phyloP scores from a whole-genome alignment of 2,113 vertebrate species.

The Malurus melanocephalus region DNA sequence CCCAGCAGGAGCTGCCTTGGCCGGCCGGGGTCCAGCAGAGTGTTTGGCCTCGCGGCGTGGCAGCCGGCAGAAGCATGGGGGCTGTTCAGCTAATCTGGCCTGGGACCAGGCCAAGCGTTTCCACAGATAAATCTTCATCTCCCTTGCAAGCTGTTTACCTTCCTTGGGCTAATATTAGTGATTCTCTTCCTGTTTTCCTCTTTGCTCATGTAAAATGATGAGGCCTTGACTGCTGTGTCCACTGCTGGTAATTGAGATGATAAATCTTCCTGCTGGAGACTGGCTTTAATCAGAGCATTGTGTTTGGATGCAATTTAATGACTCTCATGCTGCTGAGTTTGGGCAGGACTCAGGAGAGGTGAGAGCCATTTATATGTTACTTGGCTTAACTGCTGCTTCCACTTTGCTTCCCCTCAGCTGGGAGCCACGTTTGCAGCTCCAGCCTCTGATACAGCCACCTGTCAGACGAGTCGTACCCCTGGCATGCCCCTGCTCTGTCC shows the following conservation, averaged over 20 bases:
- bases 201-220: constrained; percentile 65
- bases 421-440: neutral
- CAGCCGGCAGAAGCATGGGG: neutral
- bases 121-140: constrained; percentile 62
- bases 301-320: constrained; percentile 70
- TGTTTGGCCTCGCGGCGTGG: neutral
- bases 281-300: constrained; percentile 70
- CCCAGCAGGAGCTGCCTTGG: neutral
- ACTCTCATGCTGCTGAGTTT: constrained; percentile 35
- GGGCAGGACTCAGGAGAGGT: constrained; percentile 11
- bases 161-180: constrained; percentile 67
- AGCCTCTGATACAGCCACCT: neutral
- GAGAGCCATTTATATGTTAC: constrained; percentile 45
- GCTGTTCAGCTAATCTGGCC: constrained; percentile 14
- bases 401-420: neutral
- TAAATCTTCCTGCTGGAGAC: constrained; percentile 76
- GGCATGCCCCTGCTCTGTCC: neutral
- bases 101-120: neutral
- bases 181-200: constrained; percentile 65
- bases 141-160: constrained; percentile 48
- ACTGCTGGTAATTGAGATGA: constrained; percentile 75
- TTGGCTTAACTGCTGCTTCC: constrained; percentile 29
- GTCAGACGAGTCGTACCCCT: neutral
- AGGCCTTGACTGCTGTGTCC: constrained; percentile 65
- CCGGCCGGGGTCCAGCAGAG: neutral